Conservation (phyloP, 2,888 invertebrate species). For the Biston stratarius region DNA sequence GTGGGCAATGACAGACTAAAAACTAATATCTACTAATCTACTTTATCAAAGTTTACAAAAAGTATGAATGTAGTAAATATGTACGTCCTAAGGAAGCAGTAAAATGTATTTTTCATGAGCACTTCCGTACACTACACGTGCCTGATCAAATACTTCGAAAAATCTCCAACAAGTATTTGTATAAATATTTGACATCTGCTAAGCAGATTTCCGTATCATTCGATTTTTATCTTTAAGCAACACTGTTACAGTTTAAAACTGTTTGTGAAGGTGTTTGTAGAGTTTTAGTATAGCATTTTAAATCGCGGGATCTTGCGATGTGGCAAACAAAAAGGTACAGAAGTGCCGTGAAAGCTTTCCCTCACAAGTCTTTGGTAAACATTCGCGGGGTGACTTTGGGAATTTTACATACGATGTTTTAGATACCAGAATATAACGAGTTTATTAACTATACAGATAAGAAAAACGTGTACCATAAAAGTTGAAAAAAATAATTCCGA, state of each 20-base stretch:
- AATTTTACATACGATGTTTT: conserved; percentile 34
- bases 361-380: conserved; percentile 71
- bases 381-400: conserved; percentile 62
- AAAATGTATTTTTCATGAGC: conserved; percentile 27
- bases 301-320: conserved; percentile 57
- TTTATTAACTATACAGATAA: not conserved
- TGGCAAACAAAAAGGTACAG: conserved; percentile 69
- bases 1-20: too few species aligned
- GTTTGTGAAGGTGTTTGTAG: conserved; percentile 25
- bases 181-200: conserved; percentile 41
- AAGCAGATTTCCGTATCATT: conserved; percentile 15
- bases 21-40: not conserved
- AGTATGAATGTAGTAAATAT: not conserved
- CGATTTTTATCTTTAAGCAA: conserved; percentile 3
- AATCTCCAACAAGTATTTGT: conserved; percentile 42
- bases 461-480: not conserved
- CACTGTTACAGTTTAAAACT: conserved; percentile 1
- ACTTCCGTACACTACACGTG: conserved; percentile 28
- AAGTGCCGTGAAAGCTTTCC: conserved; percentile 70
- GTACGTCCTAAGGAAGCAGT: conserved; percentile 6
- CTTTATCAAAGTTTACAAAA: not conserved
- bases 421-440: not conserved
- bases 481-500: conserved; percentile 52
- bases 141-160: conserved; percentile 40
- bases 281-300: conserved; percentile 49